These are phyloP conservation scores for Cacajao melanocephalus DNA, from an alignment of 2,797 vertebrate genomes.

Conservation along the genomic window DNA sequence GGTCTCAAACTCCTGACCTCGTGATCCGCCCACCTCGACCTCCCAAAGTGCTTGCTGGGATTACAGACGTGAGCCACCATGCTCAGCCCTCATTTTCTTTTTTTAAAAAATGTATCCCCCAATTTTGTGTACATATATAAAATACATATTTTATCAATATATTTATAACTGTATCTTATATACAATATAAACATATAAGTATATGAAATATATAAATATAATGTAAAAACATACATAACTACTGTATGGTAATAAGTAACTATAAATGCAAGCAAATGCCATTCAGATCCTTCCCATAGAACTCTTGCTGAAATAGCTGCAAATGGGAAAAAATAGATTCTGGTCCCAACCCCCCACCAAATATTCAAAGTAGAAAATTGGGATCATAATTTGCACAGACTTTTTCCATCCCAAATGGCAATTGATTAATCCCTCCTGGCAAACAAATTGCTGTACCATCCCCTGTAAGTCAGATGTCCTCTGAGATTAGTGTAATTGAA, in stretches of 20 bases:
- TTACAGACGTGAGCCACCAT: background rate
- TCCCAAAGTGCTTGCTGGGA: background rate
- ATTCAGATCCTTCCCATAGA: background rate
- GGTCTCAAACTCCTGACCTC: background rate
- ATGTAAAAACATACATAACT: too few species aligned
- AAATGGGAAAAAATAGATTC: background rate
- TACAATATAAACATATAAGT: background rate
- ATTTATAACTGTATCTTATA: background rate
- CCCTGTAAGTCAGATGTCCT: background rate
- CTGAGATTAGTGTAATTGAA: constrained; percentile 7
- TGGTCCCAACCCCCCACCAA: background rate
- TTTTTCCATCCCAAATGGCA: constrained; percentile 7
- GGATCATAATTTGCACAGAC: background rate
- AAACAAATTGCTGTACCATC: background rate
- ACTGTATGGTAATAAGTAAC: background rate
- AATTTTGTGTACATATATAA: background rate
- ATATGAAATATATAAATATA: background rate
- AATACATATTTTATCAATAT: background rate
- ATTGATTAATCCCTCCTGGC: background rate
- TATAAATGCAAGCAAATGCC: background rate
- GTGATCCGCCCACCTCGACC: background rate
- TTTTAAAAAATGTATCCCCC: too few species aligned
- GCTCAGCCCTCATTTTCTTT: background rate
- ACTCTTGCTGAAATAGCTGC: background rate
- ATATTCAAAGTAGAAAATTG: background rate